Percentiles rank a stretch among this genome's conserved stretches.
These are phyloP conservation scores for Bettongia penicillata DNA, from an alignment of 2,113 vertebrate genomes.

Conservation along the genomic window DNA sequence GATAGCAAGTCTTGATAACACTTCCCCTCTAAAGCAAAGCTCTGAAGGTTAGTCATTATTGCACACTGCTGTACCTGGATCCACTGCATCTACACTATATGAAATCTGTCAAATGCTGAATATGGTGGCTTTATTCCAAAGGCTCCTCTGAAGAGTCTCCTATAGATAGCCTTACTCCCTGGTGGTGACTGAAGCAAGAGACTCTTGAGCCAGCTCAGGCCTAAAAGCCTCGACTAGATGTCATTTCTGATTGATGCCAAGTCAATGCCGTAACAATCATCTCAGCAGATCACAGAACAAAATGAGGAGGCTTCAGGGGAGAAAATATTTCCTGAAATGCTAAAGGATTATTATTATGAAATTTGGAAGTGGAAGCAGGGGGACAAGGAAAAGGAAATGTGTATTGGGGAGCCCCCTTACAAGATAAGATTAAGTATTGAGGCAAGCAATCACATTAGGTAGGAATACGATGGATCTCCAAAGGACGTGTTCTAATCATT, in stretches of 20 bases:
- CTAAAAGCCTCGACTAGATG: neutral
- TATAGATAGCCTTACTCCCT: neutral
- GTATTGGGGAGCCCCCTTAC: constrained; percentile 45
- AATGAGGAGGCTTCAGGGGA: neutral
- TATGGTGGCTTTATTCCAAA: constrained; percentile 6
- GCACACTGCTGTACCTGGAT: neutral
- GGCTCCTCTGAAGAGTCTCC: neutral
- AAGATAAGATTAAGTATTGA: constrained; percentile 49
- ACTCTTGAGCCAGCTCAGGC: neutral
- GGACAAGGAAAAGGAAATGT: constrained; percentile 45
- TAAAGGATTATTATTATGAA: neutral
- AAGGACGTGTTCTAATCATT: constrained; percentile 64
- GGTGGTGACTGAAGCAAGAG: neutral
- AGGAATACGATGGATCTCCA: constrained; percentile 43
- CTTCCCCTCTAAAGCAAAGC: neutral
- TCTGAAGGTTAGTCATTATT: constrained; percentile 20
- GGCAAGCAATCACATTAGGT: constrained; percentile 66
- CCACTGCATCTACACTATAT: neutral
- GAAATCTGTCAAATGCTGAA: neutral
- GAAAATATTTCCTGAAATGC: constrained; percentile 55
- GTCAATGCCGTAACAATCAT: neutral
- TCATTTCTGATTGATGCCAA: constrained; percentile 53
- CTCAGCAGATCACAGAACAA: neutral
- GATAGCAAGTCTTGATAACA: neutral
- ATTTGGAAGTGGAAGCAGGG: neutral